Percentiles rank a stretch among this genome's conserved stretches.
phyloP scores from a whole-genome alignment of 2,888 invertebrate genomes.

The Lagria hirta region DNA sequence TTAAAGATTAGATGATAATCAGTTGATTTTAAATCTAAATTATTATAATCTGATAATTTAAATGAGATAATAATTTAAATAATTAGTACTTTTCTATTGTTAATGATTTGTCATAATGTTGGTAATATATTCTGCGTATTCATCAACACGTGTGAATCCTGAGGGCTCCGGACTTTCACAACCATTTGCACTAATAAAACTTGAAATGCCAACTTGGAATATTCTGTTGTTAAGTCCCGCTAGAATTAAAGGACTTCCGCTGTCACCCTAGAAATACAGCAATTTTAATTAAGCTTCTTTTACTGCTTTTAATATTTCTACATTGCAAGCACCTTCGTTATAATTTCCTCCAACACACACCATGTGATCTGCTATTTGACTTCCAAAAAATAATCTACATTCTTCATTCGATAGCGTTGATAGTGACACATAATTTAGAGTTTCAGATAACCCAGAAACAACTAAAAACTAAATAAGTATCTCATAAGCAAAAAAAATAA shows the following conservation, averaged over 20 bases:
- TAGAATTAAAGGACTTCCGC: background rate
- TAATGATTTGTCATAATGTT: too few species aligned
- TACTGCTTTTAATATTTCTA: background rate
- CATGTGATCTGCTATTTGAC: constrained; percentile 5
- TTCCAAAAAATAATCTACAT: constrained; percentile 5
- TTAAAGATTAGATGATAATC: too few species aligned
- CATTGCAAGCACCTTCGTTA: constrained; percentile 10
- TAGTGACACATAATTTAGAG: background rate
- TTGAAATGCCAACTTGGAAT: background rate
- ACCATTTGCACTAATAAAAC: background rate
- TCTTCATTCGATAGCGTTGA: constrained; percentile 10
- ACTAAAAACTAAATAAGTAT: constrained; percentile 3
- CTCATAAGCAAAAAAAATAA: background rate
- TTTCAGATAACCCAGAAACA: constrained; percentile 1
- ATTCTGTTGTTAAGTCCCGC: background rate
- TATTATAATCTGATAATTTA: too few species aligned
- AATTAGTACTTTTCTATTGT: too few species aligned
- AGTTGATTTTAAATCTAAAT: too few species aligned
- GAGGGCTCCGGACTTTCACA: constrained; percentile 1
- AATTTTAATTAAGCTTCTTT: background rate
- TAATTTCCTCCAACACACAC: constrained; percentile 8
- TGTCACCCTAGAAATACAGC: constrained; percentile 1
- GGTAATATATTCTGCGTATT: too few species aligned
- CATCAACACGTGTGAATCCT: too few species aligned
- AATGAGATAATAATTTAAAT: too few species aligned